These are phyloP conservation scores for Sepioteuthis lessoniana DNA, from an alignment of 2,888 invertebrate genomes.

Conservation along the genomic window DNA sequence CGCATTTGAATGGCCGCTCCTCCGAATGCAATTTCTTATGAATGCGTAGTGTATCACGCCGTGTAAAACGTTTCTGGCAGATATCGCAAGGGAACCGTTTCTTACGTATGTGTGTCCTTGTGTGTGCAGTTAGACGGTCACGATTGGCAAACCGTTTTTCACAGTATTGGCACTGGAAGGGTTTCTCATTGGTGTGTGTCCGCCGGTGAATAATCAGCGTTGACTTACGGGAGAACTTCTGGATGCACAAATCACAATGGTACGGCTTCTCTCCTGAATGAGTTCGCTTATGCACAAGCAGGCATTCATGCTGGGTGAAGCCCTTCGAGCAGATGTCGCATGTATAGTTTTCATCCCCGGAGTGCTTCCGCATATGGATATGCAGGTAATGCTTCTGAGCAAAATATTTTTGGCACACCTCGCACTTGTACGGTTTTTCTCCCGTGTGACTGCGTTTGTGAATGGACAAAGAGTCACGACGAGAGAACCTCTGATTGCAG, in stretches of 20 bases:
- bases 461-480: background rate
- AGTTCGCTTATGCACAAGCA: background rate
- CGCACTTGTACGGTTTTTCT: constrained; percentile 37
- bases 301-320: background rate
- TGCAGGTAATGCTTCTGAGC: constrained; percentile 35
- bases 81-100: constrained; percentile 39
- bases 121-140: background rate
- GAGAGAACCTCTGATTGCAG: constrained; percentile 4
- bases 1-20: constrained; percentile 35
- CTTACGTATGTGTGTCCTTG: background rate
- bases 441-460: constrained; percentile 35
- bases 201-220: constrained; percentile 36
- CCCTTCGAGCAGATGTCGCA: constrained; percentile 16
- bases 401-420: constrained; percentile 24
- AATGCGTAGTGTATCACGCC: background rate
- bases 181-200: constrained; percentile 45
- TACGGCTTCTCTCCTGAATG: background rate
- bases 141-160: background rate
- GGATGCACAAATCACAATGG: constrained; percentile 42
- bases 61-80: constrained; percentile 34
- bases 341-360: background rate
- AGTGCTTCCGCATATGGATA: constrained; percentile 39
- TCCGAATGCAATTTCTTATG: constrained; percentile 25
- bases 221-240: constrained; percentile 37
- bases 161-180: constrained; percentile 36